Evolutionary conservation across 2,888 invertebrate species (phyloP).

Genomic region (Conops quadrifasciatus): DNA sequence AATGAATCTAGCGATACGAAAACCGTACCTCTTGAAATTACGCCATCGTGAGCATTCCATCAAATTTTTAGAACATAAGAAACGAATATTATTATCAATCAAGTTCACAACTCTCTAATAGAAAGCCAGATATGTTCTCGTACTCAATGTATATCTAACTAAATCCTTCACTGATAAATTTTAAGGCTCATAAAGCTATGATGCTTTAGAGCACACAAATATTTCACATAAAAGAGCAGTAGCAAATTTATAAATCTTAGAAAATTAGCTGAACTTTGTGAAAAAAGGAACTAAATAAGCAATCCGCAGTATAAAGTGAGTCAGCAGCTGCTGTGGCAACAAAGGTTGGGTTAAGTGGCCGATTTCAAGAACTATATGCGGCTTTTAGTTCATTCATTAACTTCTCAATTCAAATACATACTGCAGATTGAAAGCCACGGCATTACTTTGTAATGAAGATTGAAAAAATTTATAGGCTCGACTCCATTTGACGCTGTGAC

Average conservation of each 20-base stretch:
- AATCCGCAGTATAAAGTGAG: conserved; percentile 41
- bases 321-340: conserved; percentile 40
- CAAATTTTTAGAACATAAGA: too few relatives aligned
- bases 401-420: too few relatives aligned
- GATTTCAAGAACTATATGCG: background rate
- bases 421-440: background rate
- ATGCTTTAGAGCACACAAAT: too few relatives aligned
- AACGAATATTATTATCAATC: background rate
- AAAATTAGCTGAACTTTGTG: too few relatives aligned
- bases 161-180: background rate
- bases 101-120: background rate
- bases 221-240: too few relatives aligned
- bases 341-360: conserved; percentile 7
- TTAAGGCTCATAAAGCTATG: too few relatives aligned
- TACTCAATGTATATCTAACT: background rate
- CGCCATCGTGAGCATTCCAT: background rate
- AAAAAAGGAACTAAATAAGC: background rate
- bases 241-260: too few relatives aligned
- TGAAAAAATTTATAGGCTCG: background rate
- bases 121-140: background rate
- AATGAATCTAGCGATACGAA: too few relatives aligned
- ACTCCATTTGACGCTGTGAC: background rate
- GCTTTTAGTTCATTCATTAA: too few relatives aligned
- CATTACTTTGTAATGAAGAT: background rate
- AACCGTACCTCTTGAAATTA: background rate